Base-by-base conservation (phyloP, 2,797 vertebrate species). In the Cynodonichthys magdalenae region DNA sequence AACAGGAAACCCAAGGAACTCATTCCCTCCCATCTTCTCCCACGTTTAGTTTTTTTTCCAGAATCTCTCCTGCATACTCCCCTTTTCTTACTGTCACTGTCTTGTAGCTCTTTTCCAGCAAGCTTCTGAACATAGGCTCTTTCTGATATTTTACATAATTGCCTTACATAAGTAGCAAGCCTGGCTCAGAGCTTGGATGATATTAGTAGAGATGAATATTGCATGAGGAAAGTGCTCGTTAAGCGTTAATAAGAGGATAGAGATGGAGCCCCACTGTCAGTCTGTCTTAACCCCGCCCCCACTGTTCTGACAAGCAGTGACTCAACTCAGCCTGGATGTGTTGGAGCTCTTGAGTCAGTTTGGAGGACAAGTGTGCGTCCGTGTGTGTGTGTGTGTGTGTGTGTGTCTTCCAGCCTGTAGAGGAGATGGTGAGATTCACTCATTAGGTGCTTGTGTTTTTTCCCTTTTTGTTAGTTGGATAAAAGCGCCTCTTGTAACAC, bases 121-220 rank as follows among this genome's bases (percentile, higher is more conserved):
- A 88, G 74, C 85, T 75, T 88, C 77, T 85, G 87, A 90, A 87
- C 91, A 87, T 85, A 69, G 86, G 77, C 87, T 73, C 74, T 87
- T 87, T 91, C 88, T 92, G 88, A 91, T 90, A 90, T 92, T 93
- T 93, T 93, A 93, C 92, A 93, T 94, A 94, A 93, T 93, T 93
- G 92, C 90, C 92, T 93, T 93, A 93, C 92, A 93, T 93, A 93
- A 93, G 92, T 92, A 92, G 88, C 87, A 80, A 83, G 89, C 90
- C 92, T 83, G 76, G 87, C 90, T 90, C 88, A 67, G 87, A 90
- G 90, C 92, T 89, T 73, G 90, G 89, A 81, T 92, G 92, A 93
- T 93, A 93, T 92, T 92, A 92, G 90, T 66, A 69, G 59, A 85
- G 81, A 93, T 93, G 92, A 94, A 93, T 93, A 92, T 92, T 93